These are phyloP conservation scores for Pristionchus fissidentatus DNA, from an alignment of 2,888 invertebrate species.

Conservation along the genomic window DNA sequence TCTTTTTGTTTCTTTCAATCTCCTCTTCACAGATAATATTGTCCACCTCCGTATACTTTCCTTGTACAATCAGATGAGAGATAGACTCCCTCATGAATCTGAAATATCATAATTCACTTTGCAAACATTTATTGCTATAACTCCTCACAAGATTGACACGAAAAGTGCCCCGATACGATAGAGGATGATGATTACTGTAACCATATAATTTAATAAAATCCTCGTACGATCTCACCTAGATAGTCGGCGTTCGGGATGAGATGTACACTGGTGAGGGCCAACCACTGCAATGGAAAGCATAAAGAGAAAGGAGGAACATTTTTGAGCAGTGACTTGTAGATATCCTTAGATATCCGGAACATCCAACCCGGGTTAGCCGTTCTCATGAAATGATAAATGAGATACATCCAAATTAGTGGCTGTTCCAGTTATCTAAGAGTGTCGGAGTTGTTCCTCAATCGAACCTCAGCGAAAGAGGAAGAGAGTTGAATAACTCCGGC, in stretches of 20 bases:
- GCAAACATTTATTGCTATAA: background rate
- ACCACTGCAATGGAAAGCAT: slow-evolving; percentile 6
- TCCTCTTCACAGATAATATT: background rate
- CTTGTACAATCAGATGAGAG: slow-evolving; percentile 18
- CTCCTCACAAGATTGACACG: background rate
- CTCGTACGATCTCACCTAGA: background rate
- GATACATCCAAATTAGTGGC: background rate
- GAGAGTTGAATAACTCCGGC: background rate
- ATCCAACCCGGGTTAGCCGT: no score
- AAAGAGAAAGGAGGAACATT: no score
- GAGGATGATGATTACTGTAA: background rate
- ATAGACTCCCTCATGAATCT: slow-evolving; percentile 26
- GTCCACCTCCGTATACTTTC: slow-evolving; percentile 11
- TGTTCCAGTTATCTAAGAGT: background rate
- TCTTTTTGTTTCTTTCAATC: background rate
- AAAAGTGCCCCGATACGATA: background rate
- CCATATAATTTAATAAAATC: background rate
- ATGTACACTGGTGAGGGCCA: background rate
- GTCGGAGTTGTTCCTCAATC: background rate
- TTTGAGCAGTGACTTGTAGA: background rate
- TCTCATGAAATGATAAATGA: background rate
- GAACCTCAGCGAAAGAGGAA: background rate
- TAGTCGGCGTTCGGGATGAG: background rate
- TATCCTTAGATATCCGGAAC: background rate
- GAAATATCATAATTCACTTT: background rate